Conservation (phyloP, 1,140 invertebrate genomes). For the silkworm (Bombyx mori) region DNA sequence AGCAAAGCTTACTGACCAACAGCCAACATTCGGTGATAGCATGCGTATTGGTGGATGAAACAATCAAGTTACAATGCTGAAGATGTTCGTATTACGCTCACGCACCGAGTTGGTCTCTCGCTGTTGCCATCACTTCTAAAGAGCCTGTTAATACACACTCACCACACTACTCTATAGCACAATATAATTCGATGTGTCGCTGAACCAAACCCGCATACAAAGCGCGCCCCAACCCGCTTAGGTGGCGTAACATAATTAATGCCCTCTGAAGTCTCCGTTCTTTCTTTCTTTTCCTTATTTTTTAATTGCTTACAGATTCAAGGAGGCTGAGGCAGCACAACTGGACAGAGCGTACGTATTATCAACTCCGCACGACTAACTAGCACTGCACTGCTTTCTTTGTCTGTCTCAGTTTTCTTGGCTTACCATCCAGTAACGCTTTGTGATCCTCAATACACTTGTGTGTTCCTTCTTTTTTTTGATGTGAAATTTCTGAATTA, state of each 20-base stretch:
- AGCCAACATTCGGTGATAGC: constrained; percentile 40
- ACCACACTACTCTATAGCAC: constrained; percentile 46
- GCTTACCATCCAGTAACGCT: constrained; percentile 22
- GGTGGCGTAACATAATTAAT: constrained; percentile 31
- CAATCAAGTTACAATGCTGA: constrained; percentile 23
- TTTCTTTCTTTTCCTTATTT: constrained; percentile 72
- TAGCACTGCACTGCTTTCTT: constrained; percentile 31
- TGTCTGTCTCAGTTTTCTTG: constrained; percentile 21
- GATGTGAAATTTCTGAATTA: too few species aligned
- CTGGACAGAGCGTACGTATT: constrained; percentile 90
- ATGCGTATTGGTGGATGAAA: constrained; percentile 22
- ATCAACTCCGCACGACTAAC: constrained; percentile 32
- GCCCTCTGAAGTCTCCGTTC: constrained; percentile 38
- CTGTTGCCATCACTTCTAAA: constrained; percentile 40
- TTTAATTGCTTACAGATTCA: constrained; percentile 86
- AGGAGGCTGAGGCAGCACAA: constrained; percentile 86
- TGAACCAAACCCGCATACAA: constrained; percentile 35
- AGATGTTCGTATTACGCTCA: constrained; percentile 13
- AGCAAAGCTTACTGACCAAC: constrained; percentile 56
- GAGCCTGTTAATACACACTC: constrained; percentile 20
- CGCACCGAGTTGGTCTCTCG: constrained; percentile 12
- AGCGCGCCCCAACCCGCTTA: constrained; percentile 37
- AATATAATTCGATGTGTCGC: constrained; percentile 29
- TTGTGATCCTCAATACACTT: constrained; percentile 8
- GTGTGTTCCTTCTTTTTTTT: neutral